These are phyloP conservation scores for Varecia variegata DNA, from an alignment of 2,797 vertebrate genomes.

Conservation along the genomic window DNA sequence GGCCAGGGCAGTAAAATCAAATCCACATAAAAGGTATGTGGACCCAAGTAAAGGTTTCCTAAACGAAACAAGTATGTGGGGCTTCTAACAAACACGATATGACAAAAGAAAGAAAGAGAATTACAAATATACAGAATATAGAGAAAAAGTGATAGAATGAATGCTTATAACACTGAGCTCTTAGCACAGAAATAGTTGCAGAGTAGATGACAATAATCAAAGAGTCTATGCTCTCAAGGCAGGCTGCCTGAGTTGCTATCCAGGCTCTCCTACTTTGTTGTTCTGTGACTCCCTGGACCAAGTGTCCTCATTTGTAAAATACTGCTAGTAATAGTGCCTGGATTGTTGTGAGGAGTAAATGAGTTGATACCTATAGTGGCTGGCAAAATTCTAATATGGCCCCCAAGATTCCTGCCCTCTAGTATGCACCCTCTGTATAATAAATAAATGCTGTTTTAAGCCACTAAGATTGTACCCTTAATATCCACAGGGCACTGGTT, in stretches of 20 bases:
- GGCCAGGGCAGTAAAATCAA: background rate
- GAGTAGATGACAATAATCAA: background rate
- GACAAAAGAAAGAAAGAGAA: background rate
- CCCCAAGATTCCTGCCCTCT: background rate
- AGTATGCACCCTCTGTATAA: background rate
- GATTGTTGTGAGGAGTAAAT: background rate
- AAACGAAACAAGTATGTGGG: background rate
- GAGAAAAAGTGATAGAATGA: background rate
- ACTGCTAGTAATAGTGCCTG: background rate
- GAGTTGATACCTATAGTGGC: background rate
- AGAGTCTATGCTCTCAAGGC: background rate
- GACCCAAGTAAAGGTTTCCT: background rate
- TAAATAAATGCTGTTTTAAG: background rate
- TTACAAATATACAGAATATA: background rate
- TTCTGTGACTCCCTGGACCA: background rate
- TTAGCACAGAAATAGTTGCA: background rate
- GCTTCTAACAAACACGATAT: background rate
- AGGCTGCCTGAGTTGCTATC: background rate
- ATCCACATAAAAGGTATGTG: background rate
- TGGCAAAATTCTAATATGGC: background rate
- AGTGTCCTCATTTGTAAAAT: background rate
- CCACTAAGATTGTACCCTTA: background rate
- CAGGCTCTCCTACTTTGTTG: background rate
- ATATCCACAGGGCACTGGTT: background rate
- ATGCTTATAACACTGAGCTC: background rate